Base-by-base conservation (phyloP, 53 echinoderm and acorn worm genomes). In the Luidia sarsii region DNA sequence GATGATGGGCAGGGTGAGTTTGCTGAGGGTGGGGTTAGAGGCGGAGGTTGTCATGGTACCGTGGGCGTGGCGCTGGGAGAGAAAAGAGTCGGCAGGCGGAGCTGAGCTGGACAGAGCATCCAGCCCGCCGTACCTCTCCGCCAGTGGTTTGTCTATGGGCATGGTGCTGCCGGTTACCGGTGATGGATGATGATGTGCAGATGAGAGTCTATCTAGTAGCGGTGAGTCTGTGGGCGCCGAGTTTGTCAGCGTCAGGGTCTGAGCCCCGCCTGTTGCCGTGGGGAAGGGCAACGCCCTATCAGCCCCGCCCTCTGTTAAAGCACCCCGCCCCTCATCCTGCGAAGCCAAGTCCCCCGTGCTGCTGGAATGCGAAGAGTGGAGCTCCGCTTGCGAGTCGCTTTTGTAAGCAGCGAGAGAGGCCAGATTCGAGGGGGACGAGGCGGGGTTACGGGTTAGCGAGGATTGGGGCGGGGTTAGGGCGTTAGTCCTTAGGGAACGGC, bases 381-480 rank as follows among this genome's bases (percentile, higher is more conserved):
- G 31, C 20, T 68, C 39, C 25, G 69, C 73, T 52, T 72, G 50
- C 52, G 73, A 45, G 43, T 82, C 52, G 64, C 27, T 52, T 51
- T 15, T 56, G 28, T 52, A 53, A 53, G 39, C 64, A 39, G 50
- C 73, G 16, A 72, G 46, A 19, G 83, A 57, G 57, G 73, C 84
- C 57, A 84, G 65, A 64, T 84, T 84, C 50, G 84, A 84, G 5
- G 84, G 84, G 54, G 55, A 38, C 54, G 91, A 64, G 67, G 70
- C 66, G 60, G 91, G 71, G 64, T 89, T 56, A 71, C 81, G 62
- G 43, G 65, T 52, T 82, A 85, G 79, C 32, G 68, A 71, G 69
- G 43, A 82, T 79, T 39, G 10, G 36, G 75, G 52, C 57, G 68
- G 21, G 23, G 19, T 35, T 77, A 65, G 35, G 66, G 51, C 33